Conservation (phyloP, 2,888 invertebrate genomes). For the Eurytoma adleriae region DNA sequence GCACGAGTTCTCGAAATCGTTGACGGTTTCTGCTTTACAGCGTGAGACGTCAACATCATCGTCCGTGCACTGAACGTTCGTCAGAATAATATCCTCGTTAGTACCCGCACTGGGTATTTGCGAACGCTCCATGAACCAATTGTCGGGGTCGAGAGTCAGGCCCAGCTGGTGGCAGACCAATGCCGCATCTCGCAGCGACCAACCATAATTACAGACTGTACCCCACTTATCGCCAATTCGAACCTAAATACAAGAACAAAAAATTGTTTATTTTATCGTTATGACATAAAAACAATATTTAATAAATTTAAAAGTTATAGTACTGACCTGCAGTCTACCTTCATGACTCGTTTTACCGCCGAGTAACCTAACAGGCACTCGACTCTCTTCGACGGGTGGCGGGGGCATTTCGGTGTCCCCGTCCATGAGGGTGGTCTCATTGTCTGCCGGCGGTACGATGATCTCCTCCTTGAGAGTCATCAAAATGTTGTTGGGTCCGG, state of each 20-base stretch:
- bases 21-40: conserved; percentile 87
- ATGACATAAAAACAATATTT: background rate
- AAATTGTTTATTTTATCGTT: background rate
- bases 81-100: conserved; percentile 86
- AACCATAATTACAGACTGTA: conserved; percentile 97
- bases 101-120: conserved; percentile 89
- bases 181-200: conserved; percentile 94
- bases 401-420: conserved; percentile 80
- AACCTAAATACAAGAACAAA: conserved; percentile 76
- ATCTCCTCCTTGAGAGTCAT: conserved; percentile 89
- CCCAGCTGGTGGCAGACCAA: conserved; percentile 97
- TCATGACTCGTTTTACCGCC: conserved; percentile 89
- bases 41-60: conserved; percentile 93
- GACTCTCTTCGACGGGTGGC: conserved; percentile 78
- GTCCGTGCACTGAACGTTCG: conserved; percentile 93
- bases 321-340: conserved; percentile 86
- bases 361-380: conserved; percentile 86
- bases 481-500: conserved; percentile 86
- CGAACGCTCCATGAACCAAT: conserved; percentile 90
- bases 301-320: background rate
- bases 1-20: conserved; percentile 93
- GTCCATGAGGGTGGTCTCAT: conserved; percentile 78
- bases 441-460: conserved; percentile 79
- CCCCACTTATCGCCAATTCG: conserved; percentile 94
- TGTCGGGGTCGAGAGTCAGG: conserved; percentile 91